Base-by-base conservation (phyloP, 2,888 invertebrate species). In the Tholera decimalis region DNA sequence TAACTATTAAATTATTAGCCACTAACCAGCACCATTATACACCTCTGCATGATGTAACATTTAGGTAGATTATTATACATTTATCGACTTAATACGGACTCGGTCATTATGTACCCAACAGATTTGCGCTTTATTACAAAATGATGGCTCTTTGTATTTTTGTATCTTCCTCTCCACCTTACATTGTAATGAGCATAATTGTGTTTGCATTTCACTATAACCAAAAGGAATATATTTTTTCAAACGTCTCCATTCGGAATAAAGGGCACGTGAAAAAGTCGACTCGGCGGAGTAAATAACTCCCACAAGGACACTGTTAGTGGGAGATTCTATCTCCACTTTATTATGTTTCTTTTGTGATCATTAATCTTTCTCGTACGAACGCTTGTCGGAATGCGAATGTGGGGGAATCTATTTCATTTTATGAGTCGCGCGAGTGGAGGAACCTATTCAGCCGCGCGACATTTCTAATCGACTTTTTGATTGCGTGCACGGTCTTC, bases 321-420 rank as follows among this genome's bases (percentile, higher is more conserved):
- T 93, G 93, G 94, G 87, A 95, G 95, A 95, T 95, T 92, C 93
- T 94, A 95, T 95, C 95, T 95, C 91, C 91, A 92, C 91, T 94
- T 95, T 95, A 95, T 95, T 95, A 95, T 95, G 95, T 95, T 95
- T 94, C 94, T 95, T 95, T 95, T 95, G 95, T 94, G 95, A 95
- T 95, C 95, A 95, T 95, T 95, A 95, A 95, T 95, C 95, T 95
- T 95, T 95, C 94, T 93, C 94, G 95, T 94, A 94, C 94, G 95
- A 94, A 95, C 93, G 95, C 95, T 95, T 95, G 95, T 95, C 95
- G 95, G 95, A 95, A 95, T 95, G 95, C 92, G 95, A 95, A 95
- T 95, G 95, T 95, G 92, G 94, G 95, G 94, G 94, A 94, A 95
- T 95, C 95, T 95, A 95, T 95, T 95, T 95, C 94, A 92, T 95